A percentile compares a stretch with the other conserved stretches of the same genome.
Conservation (phyloP, 2,888 invertebrate genomes). For the Cosmorhoe ocellata region DNA sequence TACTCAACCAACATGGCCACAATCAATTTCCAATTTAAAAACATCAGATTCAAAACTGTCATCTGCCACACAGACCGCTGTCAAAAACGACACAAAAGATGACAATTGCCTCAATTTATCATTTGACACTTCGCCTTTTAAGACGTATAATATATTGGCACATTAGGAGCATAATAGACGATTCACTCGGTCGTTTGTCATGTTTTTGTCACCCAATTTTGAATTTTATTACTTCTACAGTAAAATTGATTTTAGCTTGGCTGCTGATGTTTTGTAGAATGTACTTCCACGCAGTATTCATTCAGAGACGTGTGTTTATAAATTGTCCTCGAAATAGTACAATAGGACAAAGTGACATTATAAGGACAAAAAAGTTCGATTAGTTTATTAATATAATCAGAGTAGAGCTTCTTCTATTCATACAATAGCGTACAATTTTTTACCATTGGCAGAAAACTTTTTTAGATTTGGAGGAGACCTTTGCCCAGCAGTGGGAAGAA, state of each 20-base stretch:
- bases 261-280: constrained; percentile 3
- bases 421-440: no score
- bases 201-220: constrained; percentile 53
- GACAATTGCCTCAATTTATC: constrained; percentile 66
- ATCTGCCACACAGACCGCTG: constrained; percentile 49
- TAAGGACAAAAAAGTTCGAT: constrained; percentile 44
- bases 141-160: constrained; percentile 74
- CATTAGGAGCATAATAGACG: constrained; percentile 76
- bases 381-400: constrained; percentile 46
- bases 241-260: constrained; percentile 29
- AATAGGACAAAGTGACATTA: constrained; percentile 37
- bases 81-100: constrained; percentile 47
- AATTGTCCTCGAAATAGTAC: constrained; percentile 56
- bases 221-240: neutral
- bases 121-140: constrained; percentile 63
- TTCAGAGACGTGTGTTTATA: constrained; percentile 53
- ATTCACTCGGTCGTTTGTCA: constrained; percentile 69
- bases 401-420: constrained; percentile 35
- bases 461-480: no score
- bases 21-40: constrained; percentile 45
- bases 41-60: constrained; percentile 47
- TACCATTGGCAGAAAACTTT: no score
- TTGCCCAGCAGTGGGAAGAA: no score
- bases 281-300: constrained; percentile 39
- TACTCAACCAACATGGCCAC: constrained; percentile 33